phyloP scores from a whole-genome alignment of 2,113 vertebrate genomes.

The Arenaria interpres region DNA sequence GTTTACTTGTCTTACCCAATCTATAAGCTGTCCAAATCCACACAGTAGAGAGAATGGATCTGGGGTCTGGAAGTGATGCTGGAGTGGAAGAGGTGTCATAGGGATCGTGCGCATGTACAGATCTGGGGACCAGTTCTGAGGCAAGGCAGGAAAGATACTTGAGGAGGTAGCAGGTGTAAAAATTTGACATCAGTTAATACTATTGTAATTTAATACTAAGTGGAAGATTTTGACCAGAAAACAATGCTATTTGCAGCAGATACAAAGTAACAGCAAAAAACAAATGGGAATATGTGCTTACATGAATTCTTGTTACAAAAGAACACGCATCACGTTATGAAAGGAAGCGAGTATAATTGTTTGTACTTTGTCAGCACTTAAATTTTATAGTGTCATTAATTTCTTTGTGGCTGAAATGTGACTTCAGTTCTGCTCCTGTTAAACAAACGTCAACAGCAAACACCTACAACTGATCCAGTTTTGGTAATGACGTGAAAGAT shows the following conservation, averaged over 20 bases:
- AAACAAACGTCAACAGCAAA: background rate
- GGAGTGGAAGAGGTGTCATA: background rate
- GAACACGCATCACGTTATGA: background rate
- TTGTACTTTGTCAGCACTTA: background rate
- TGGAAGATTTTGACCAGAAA: background rate
- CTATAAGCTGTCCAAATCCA: background rate
- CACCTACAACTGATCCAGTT: background rate
- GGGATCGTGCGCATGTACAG: background rate
- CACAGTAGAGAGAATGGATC: background rate
- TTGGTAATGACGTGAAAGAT: background rate
- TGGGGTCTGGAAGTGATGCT: background rate
- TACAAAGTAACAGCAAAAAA: background rate
- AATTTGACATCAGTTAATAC: background rate
- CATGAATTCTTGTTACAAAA: background rate
- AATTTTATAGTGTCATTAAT: background rate
- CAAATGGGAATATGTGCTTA: background rate
- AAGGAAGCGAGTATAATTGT: background rate
- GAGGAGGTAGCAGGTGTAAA: accelerated
- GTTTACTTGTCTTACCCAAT: background rate
- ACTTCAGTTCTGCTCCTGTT: background rate
- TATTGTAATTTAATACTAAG: background rate
- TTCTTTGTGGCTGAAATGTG: background rate
- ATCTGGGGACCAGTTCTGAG: accelerated
- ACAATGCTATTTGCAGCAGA: background rate
- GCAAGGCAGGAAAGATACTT: background rate